Evolutionary conservation across 2,113 vertebrate species (phyloP), one percentile per base, ranked within the genome.

Genomic region (Talpa occidentalis): DNA sequence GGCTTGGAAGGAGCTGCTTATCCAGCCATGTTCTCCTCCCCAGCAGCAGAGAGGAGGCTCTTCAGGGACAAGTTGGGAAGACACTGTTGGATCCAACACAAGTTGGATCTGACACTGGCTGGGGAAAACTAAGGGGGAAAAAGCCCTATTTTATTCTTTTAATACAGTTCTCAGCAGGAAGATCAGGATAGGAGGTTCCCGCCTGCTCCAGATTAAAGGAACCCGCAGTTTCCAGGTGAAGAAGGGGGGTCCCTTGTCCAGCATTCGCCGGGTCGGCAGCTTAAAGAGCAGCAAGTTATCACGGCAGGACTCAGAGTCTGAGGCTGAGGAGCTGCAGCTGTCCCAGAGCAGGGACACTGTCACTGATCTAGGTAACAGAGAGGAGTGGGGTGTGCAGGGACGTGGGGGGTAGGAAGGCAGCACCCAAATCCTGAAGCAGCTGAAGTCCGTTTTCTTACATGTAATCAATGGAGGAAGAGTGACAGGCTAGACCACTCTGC

Each of bases 211-310:
- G 98, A 99, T 99, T 97, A 99, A 99, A 99, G 99, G 99, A 91
- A 99, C 99, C 42, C 98, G 99, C 96, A 99, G 99, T 98, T 99
- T 99, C 98, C 99, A 99, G 74, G 98, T 99, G 94, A 99, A 99
- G 98, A 99, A 99, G 97, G 99, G 99, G 56, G 99, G 99, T 97
- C 99, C 99, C 60, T 98, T 99, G 98, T 99, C 99, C 54, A 99
- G 99, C 96, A 99, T 99, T 96, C 99, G 99, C 97, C 98, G 99
- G 86, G 99, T 99, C 56, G 99, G 99, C 96, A 99, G 99, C 98
- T 99, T 99, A 98, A 99, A 99, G 98, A 99, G 99, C 99, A 99
- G 99, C 98, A 99, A 99, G 98, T 97, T 99, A 98, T 99, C 99
- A 96, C 98, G 99, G 96, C 99, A 99, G 98, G 99, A 99, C 98